Evolutionary conservation across 2,888 invertebrate species (phyloP).

Genomic region (Coecobrya sp.): DNA sequence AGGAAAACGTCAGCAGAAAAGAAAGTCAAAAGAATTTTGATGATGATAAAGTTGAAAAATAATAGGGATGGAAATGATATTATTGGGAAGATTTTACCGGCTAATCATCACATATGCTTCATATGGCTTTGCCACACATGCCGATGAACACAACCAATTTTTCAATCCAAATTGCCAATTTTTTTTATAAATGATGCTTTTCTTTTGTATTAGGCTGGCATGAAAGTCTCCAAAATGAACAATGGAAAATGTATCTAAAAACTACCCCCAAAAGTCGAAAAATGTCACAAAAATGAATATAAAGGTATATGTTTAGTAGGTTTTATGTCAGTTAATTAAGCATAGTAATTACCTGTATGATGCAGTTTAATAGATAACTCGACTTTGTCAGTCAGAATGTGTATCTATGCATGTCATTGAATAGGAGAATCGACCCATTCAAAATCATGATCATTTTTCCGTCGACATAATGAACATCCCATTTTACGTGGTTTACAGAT

Average conservation of each 20-base stretch:
- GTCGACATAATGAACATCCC: neutral
- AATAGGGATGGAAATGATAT: constrained; percentile 25
- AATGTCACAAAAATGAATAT: too few species aligned
- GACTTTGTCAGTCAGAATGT: too few species aligned
- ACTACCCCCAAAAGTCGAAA: too few species aligned
- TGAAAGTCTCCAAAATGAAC: too few species aligned
- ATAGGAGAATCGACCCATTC: neutral
- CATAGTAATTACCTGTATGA: too few species aligned
- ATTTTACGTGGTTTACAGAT: neutral
- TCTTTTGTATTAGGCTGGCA: too few species aligned
- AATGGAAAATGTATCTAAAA: too few species aligned
- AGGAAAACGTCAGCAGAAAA: neutral
- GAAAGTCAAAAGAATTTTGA: neutral
- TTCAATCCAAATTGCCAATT: constrained; percentile 52
- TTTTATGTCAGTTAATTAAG: too few species aligned
- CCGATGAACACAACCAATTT: constrained; percentile 60
- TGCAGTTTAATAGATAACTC: too few species aligned
- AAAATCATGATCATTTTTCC: neutral
- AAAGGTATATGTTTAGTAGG: too few species aligned
- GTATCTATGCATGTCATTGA: too few species aligned
- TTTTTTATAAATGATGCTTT: neutral
- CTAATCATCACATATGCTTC: constrained; percentile 70
- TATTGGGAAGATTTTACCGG: constrained; percentile 66
- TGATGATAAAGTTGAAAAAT: neutral
- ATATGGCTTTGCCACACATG: constrained; percentile 68